Conservation (phyloP, 2,888 invertebrate species). For the Biston stratarius region DNA sequence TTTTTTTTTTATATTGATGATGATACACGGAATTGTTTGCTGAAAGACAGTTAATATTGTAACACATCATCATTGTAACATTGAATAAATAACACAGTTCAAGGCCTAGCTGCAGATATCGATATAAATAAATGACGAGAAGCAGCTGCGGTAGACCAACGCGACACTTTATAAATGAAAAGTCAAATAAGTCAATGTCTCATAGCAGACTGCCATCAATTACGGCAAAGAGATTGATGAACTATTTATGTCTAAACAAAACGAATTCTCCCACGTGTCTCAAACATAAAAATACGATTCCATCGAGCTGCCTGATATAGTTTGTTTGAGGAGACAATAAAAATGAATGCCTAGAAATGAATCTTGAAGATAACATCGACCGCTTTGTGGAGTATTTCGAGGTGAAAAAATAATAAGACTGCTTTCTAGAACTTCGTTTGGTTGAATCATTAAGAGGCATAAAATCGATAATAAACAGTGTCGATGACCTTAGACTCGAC, state of each 20-base stretch:
- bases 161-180: slow-evolving; percentile 27
- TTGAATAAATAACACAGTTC: slow-evolving; percentile 2
- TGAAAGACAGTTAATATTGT: not conserved
- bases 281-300: slow-evolving; percentile 46
- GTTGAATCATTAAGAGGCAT: slow-evolving; percentile 28
- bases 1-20: too few relatives aligned
- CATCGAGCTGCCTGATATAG: slow-evolving; percentile 44
- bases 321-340: slow-evolving; percentile 42
- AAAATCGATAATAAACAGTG: slow-evolving; percentile 46
- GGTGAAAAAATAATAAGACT: slow-evolving; percentile 30
- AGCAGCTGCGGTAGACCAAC: slow-evolving; percentile 18
- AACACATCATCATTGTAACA: not conserved
- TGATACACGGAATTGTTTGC: too few relatives aligned
- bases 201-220: slow-evolving; percentile 28
- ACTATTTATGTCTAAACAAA: slow-evolving; percentile 46
- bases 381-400: slow-evolving; percentile 23
- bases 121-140: slow-evolving; percentile 16
- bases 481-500: slow-evolving; percentile 46
- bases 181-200: slow-evolving; percentile 30
- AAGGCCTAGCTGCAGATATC: not conserved
- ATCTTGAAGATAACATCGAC: slow-evolving; percentile 45
- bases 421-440: slow-evolving; percentile 37
- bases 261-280: slow-evolving; percentile 33
- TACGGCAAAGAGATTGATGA: slow-evolving; percentile 35
- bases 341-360: slow-evolving; percentile 45